Evolutionary conservation across 2,797 vertebrate species (phyloP), one percentile per base, ranked within the genome.

Genomic region (Argentina silus): DNA sequence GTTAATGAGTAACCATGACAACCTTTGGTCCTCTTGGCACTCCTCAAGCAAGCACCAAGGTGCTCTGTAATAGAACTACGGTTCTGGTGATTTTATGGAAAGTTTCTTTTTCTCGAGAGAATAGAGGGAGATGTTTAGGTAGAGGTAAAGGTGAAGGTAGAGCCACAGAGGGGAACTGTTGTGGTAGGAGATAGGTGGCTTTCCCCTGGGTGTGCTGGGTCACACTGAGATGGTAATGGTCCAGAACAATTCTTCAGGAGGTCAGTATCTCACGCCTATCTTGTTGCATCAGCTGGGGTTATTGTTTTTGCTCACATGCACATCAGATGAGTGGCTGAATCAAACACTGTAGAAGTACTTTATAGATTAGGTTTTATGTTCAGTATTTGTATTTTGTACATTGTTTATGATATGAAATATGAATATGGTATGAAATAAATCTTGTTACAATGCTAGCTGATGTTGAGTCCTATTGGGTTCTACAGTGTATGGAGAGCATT

Each of bases 1-100:
- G 93, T 95, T 94, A 95, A 95, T 95, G 76, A 93, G 76, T 93
- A 94, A 88, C 91, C 70, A 11, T 73, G 72, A 27, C 82, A 89
- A 95, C 93, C 94, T 94, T 95, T 95, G 92, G 65, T 87, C 92
- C 77, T n/a, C 23, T 77, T 88, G 69, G 78, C 83, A 84, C 85
- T 89, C 81, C 83, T 91, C 68, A 85, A 87, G 80, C 75, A 82
- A 73, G 69, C 23, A 42, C 66, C 76, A 86, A 86, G 81, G 72
- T 70, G 79, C 63, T 80, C 48, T 48, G 74, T 73, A 69, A 45
- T 66, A 60, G 64, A 63, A 72, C 21, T 74, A 61, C 70, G 45
- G 53, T 45, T 64, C 63, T 75, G 3, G 5, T 2, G 48, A 78
- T 67, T 82, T 74, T 44, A 21, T 59, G 59, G 74, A 74, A 77